These are phyloP conservation scores for Dicranocentrus wangi DNA, from an alignment of 2,888 invertebrate species.

Conservation along the genomic window DNA sequence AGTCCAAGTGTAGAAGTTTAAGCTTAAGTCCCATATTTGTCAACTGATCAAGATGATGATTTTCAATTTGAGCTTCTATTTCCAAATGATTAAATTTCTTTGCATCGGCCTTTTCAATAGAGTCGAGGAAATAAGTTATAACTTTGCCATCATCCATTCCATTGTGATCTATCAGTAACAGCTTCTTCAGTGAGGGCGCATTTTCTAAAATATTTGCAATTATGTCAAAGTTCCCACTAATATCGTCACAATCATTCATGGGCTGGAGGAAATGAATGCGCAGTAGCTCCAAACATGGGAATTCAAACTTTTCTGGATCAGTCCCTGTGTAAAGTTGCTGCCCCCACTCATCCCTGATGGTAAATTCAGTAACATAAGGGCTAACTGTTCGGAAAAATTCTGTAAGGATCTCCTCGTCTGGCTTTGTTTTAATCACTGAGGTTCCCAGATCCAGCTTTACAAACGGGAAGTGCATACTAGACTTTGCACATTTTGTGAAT, in stretches of 20 bases:
- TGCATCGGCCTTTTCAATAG: slow-evolving; percentile 33
- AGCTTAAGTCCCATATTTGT: slow-evolving; percentile 56
- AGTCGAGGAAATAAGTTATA: slow-evolving; percentile 38
- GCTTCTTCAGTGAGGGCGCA: slow-evolving; percentile 43
- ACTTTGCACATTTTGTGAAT: slow-evolving; percentile 49
- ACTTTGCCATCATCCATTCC: slow-evolving; percentile 64
- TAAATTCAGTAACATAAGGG: slow-evolving; percentile 49
- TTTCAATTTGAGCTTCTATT: slow-evolving; percentile 66
- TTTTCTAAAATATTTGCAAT: slow-evolving; percentile 45
- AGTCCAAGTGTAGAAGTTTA: slow-evolving; percentile 55
- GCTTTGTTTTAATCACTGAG: slow-evolving; percentile 45
- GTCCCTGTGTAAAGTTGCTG: no score
- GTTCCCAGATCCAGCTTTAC: slow-evolving; percentile 64
- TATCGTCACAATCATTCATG: slow-evolving; percentile 29
- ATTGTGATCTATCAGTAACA: slow-evolving; percentile 64
- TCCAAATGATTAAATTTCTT: slow-evolving; percentile 39
- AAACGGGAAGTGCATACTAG: slow-evolving; percentile 62
- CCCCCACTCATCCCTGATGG: slow-evolving; percentile 65
- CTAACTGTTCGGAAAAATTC: slow-evolving; percentile 52
- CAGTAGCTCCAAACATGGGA: slow-evolving; percentile 41
- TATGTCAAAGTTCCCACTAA: slow-evolving; percentile 56
- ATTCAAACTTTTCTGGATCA: slow-evolving; percentile 34
- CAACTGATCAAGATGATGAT: slow-evolving; percentile 58
- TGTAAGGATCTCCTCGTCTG: slow-evolving; percentile 36
- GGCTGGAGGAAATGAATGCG: slow-evolving; percentile 62